Evolutionary conservation across 2,797 vertebrate genomes (phyloP), one percentile per base, ranked within the genome.

Genomic region (Protonibea diacanthus): DNA sequence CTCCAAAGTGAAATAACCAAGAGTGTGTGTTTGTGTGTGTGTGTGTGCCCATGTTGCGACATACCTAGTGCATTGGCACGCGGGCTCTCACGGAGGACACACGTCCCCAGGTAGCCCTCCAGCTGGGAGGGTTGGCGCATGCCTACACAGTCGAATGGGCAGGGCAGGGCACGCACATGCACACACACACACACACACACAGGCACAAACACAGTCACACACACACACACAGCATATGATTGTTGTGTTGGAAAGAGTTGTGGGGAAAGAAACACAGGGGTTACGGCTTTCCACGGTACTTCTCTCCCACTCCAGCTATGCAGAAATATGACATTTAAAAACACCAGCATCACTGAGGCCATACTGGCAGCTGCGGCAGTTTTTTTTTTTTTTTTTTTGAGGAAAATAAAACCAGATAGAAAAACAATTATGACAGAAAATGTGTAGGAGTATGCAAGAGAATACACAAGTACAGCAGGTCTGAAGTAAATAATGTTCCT

Each of bases 101-200:
- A 96, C 29, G 95, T 95, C 90, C 95, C 95, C 88, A 96, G 94
- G 94, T 96, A 96, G 71, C 95, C 95, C 90, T 96, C 95, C 92
- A 96, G 95, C 94, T 96, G 95, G 88, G 95, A 96, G 84, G 95
- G 91, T 92, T 96, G 95, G 86, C 95, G 95, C 92, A 95, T 94
- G 85, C 95, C 95, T 96, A 92, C 89, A 81, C 86, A 78, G 72
- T 75, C 15, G 48, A 48, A 84, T 81, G 74, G 33, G 81, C 9
- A 59, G 52, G 33, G 44, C 21, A 42, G 70, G 20, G 65, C 74
- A 71, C 58, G 11, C 57, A 72, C 70, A 73, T 1, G 0, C 75
- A 70, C 71, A n/a, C 71, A 42, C 73, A 65, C 27, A 71, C 74
- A 82, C 62, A 80, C 58, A 81, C 21, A 71, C 33, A 33, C 33